Evolutionary conservation across 2,797 vertebrate genomes (phyloP).

Genomic region (Danio choprae): DNA sequence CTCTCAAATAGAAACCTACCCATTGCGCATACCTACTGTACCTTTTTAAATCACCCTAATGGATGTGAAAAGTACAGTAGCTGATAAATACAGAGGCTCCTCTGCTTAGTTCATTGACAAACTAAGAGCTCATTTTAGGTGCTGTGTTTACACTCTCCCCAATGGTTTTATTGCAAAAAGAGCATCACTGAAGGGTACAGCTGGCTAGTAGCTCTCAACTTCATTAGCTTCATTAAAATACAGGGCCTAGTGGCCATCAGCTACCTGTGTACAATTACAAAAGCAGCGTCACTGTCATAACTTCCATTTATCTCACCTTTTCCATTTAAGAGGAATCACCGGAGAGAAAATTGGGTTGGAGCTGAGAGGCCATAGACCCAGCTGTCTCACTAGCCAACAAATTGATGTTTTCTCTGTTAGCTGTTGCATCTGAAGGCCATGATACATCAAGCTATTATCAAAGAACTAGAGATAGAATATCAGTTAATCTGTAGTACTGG

Average conservation of each 20-base stretch:
- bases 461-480: neutral
- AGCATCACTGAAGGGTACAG: slow-evolving; percentile 36
- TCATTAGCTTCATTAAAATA: slow-evolving; percentile 31
- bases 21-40: no score
- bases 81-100: slow-evolving; percentile 27
- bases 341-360: slow-evolving; percentile 38
- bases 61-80: neutral
- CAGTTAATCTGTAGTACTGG: neutral
- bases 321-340: slow-evolving; percentile 45
- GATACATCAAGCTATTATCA: neutral
- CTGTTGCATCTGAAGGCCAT: neutral
- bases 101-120: slow-evolving; percentile 33
- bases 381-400: slow-evolving; percentile 25
- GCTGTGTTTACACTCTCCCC: slow-evolving; percentile 44
- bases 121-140: slow-evolving; percentile 36
- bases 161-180: slow-evolving; percentile 54
- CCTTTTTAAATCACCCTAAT: neutral
- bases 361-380: slow-evolving; percentile 43
- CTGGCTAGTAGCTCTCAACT: slow-evolving; percentile 32
- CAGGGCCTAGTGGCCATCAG: slow-evolving; percentile 25
- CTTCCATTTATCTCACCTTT: slow-evolving; percentile 28
- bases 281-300: slow-evolving; percentile 39
- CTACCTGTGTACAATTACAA: slow-evolving; percentile 55
- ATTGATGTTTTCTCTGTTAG: slow-evolving; percentile 5
- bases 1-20: neutral